Base-by-base conservation (phyloP, 2,888 invertebrate genomes). In the Elgonia sp. region DNA sequence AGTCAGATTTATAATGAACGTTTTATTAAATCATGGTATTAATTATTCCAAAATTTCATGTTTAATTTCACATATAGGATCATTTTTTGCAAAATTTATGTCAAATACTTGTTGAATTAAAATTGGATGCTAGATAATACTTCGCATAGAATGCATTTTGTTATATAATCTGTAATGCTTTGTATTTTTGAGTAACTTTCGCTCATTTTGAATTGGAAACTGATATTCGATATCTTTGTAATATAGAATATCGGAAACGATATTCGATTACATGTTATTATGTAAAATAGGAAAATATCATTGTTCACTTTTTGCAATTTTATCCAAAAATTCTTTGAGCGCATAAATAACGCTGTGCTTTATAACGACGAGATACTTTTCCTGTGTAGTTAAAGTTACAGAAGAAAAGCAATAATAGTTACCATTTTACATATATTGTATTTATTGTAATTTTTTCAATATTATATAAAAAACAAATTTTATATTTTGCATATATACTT, bases 211-310 rank as follows among this genome's bases (percentile, higher is more conserved):
- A 67, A 55, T 67, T 67, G 65, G 40, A 77, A 77, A 77, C 55
- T 55, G 67, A 50, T 77, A 67, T 55, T 42, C 50, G 57, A 67
- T 77, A 77, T 77, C 21, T 55, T n/a, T 67, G 65, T 57, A 57
- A 77, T 67, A 55, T 55, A 77, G 67, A 67, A 55, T 67, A 77
- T 77, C 67, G 57, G 50, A 67, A 77, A 67, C 55, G 55, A 65
- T 67, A 77, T 77, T 50, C 57, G 67, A 77, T 76, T 76, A 63
- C 76, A 37, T 14, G 76, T 46, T 76, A 55, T 77, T 65, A 77
- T 53, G 77, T 67, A 77, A 77, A 77, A 77, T 55, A 67, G 67
- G 37, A 55, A 77, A 77, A 77, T 67, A 57, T 67, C 39, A 53
- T 76, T 63, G 60, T 75, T 46, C 75, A 37, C n/a, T 65, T 50